Percentiles rank a stretch among this genome's conserved stretches.
Conservation (phyloP, 2,888 invertebrate genomes). For the Trissolcus brochymenae region DNA sequence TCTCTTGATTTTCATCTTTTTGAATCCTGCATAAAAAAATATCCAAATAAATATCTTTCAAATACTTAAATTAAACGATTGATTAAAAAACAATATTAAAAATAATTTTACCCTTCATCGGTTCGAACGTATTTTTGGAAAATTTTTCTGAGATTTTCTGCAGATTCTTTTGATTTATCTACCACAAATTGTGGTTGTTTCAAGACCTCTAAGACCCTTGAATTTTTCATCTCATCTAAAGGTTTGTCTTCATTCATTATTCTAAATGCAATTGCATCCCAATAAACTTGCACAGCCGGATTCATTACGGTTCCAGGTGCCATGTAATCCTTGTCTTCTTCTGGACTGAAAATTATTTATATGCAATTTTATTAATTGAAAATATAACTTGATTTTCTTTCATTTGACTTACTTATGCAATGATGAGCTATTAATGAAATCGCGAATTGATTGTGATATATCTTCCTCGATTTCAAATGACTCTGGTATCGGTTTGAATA, state of each 20-base stretch:
- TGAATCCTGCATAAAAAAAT: too few relatives aligned
- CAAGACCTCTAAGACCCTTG: slow-evolving; percentile 10
- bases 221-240: slow-evolving; percentile 5
- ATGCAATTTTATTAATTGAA: neutral
- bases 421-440: slow-evolving; percentile 18
- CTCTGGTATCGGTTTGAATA: slow-evolving; percentile 21
- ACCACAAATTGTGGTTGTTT: slow-evolving; percentile 23
- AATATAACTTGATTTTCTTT: neutral
- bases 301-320: slow-evolving; percentile 21
- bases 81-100: too few relatives aligned
- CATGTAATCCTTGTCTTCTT: slow-evolving; percentile 9
- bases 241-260: slow-evolving; percentile 8
- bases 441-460: slow-evolving; percentile 1
- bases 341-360: slow-evolving; percentile 8
- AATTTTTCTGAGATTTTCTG: slow-evolving; percentile 7
- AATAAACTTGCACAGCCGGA: slow-evolving; percentile 23
- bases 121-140: slow-evolving; percentile 1
- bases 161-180: neutral
- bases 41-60: too few relatives aligned
- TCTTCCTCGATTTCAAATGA: slow-evolving; percentile 19
- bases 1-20: too few relatives aligned
- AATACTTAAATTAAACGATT: too few relatives aligned
- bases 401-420: slow-evolving; percentile 21
- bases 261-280: slow-evolving; percentile 22
- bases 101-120: too few relatives aligned